Percentiles rank a stretch among this genome's conserved stretches.
Conservation (phyloP, 2,113 vertebrate species). For the Orientallactaga bullata region DNA sequence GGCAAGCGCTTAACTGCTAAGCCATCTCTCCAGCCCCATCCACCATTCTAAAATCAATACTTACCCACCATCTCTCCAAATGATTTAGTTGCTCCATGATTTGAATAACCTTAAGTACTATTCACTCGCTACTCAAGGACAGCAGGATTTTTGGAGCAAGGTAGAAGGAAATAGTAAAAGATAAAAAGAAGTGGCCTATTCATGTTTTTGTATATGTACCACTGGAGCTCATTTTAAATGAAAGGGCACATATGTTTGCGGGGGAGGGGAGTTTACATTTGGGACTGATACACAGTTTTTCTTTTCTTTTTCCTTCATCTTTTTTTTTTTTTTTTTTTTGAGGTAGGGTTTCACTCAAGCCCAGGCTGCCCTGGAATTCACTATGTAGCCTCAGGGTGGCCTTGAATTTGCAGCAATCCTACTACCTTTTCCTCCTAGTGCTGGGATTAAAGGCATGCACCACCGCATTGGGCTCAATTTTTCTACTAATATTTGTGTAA, state of each 20-base stretch:
- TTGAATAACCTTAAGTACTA: neutral
- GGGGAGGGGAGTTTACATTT: neutral
- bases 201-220: neutral
- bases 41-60: neutral
- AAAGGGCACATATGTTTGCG: neutral
- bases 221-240: neutral
- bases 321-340: too few relatives aligned
- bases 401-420: too few relatives aligned
- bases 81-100: neutral
- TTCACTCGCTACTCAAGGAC: neutral
- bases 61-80: neutral
- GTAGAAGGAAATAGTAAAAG: neutral
- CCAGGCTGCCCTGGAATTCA: too few relatives aligned
- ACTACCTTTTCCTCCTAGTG: too few relatives aligned
- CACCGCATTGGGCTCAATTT: neutral
- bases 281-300: neutral
- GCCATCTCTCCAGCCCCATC: too few relatives aligned
- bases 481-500: neutral
- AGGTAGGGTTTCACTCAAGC: too few relatives aligned
- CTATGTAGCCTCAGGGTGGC: too few relatives aligned
- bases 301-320: neutral
- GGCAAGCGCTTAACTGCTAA: too few relatives aligned
- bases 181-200: too few relatives aligned
- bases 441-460: too few relatives aligned
- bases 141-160: neutral